Conservation (phyloP, 2,113 vertebrate species). For the Campylomormyrus tamandua region DNA sequence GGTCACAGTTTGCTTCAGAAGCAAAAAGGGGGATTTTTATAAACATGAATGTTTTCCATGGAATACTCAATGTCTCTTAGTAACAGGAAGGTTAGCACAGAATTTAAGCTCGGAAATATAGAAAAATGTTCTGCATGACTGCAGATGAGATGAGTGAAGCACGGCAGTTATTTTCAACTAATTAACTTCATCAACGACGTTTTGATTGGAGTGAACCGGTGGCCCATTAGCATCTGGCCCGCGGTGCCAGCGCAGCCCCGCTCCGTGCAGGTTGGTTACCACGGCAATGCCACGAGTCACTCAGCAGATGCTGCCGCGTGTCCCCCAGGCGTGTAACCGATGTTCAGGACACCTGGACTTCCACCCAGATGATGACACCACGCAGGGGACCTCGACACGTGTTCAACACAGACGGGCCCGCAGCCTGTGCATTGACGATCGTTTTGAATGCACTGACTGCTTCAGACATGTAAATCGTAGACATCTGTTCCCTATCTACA, state of each 20-base stretch:
- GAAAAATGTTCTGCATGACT: background rate
- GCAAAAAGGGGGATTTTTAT: background rate
- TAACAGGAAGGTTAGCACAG: background rate
- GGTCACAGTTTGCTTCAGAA: background rate
- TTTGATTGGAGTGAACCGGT: background rate
- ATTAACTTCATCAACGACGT: conserved; percentile 15
- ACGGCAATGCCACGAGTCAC: conserved; percentile 28
- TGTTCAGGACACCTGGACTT: conserved; percentile 68
- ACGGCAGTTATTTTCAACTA: conserved; percentile 16
- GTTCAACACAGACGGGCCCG: conserved; percentile 1
- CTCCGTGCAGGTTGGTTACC: conserved; percentile 10
- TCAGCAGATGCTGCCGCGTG: conserved; percentile 61
- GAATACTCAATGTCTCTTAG: background rate
- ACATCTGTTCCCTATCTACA: background rate
- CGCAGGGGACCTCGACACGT: conserved; percentile 15
- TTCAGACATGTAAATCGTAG: background rate
- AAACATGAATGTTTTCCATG: background rate
- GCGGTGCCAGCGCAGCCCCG: conserved; percentile 13
- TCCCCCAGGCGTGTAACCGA: conserved; percentile 49
- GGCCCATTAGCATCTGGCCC: conserved; percentile 17
- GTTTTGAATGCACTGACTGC: background rate
- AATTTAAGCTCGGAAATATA: background rate
- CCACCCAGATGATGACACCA: conserved; percentile 32
- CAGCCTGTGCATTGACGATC: background rate
- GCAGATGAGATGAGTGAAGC: background rate